phyloP scores from a whole-genome alignment of 1,140 invertebrate genomes.

The Lineus longissimus region DNA sequence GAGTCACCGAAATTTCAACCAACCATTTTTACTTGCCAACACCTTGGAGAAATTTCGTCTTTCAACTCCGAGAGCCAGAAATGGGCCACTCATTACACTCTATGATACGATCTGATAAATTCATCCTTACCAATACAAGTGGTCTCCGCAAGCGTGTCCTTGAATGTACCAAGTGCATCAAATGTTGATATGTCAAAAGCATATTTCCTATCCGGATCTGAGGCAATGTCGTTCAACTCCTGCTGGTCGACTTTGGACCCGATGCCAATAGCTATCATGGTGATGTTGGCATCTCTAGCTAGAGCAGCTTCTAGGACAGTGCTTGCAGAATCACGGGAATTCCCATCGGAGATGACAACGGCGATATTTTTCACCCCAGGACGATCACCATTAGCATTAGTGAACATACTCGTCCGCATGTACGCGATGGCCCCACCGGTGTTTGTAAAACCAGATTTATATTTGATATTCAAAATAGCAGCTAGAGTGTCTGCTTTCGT shows the following conservation, averaged over 20 bases:
- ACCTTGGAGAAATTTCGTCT: no score
- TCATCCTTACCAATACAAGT: no score
- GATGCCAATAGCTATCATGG: conserved; percentile 2
- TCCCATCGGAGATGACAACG: conserved; percentile 38
- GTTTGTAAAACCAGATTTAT: conserved; percentile 36
- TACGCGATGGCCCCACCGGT: conserved; percentile 30
- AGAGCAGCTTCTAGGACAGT: conserved; percentile 32
- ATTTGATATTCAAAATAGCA: conserved; percentile 33
- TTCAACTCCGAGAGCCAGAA: no score
- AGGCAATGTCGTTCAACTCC: conserved; percentile 30
- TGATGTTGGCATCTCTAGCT: conserved; percentile 18
- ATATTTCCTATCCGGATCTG: conserved; percentile 31
- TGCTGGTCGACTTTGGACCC: conserved; percentile 10
- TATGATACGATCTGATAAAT: no score
- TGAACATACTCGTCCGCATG: conserved; percentile 36
- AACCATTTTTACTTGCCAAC: no score
- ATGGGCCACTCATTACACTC: no score
- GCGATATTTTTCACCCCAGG: conserved; percentile 37
- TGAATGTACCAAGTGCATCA: conserved; percentile 33
- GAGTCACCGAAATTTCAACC: no score
- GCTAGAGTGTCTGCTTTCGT: conserved; percentile 25
- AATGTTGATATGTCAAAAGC: conserved; percentile 35
- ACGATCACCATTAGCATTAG: conserved; percentile 33
- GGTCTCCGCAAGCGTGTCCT: conserved; percentile 28
- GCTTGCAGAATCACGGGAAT: conserved; percentile 34